Conservation (phyloP, 37 sponge, comb jelly and placozoan genomes). For the Haliclona indistincta region DNA sequence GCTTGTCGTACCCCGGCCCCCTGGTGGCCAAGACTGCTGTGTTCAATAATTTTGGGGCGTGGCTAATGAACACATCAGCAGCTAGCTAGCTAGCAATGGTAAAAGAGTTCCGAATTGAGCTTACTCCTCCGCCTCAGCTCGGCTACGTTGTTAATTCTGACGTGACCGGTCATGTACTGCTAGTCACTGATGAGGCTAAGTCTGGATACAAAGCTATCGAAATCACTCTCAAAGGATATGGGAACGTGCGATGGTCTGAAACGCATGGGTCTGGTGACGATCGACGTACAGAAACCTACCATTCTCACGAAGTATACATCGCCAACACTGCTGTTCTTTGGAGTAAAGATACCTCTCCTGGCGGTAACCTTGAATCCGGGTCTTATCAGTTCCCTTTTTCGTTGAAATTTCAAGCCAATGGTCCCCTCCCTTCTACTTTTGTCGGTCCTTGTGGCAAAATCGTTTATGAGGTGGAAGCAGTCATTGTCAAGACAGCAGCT, state of each 20-base stretch:
- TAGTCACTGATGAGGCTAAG: slow-evolving; percentile 10
- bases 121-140: neutral
- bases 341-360: slow-evolving; percentile 13
- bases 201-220: slow-evolving; percentile 36
- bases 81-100: neutral
- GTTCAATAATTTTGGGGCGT: too few relatives aligned
- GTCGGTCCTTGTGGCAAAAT: slow-evolving; percentile 39
- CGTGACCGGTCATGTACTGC: slow-evolving; percentile 35
- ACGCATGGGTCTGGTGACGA: slow-evolving; percentile 1
- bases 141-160: slow-evolving; percentile 27
- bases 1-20: too few relatives aligned
- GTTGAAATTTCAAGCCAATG: neutral
- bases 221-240: slow-evolving; percentile 38
- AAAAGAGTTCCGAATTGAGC: neutral
- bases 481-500: slow-evolving; percentile 29
- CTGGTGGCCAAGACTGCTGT: too few relatives aligned
- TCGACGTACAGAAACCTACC: slow-evolving; percentile 29
- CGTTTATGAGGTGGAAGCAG: slow-evolving; percentile 45
- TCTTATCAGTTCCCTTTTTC: slow-evolving; percentile 37
- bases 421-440: slow-evolving; percentile 13
- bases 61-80: too few relatives aligned
- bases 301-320: slow-evolving; percentile 21
- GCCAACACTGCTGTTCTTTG: slow-evolving; percentile 18
- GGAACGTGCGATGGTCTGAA: slow-evolving; percentile 74
- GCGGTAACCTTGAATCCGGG: slow-evolving; percentile 28